Evolutionary conservation across 1,140 invertebrate genomes (phyloP).

Genomic region (Glomeris maerens): DNA sequence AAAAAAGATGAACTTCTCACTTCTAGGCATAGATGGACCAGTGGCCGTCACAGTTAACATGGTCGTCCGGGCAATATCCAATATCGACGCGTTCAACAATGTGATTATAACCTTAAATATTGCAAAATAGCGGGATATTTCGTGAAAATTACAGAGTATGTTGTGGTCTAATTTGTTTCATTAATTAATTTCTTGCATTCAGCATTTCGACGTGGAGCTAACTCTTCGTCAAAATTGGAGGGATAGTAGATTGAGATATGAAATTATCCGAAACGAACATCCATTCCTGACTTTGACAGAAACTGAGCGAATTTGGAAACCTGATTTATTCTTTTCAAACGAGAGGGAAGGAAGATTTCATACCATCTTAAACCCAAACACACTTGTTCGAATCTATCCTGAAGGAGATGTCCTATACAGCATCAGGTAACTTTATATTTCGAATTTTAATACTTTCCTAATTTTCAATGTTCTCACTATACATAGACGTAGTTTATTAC

Average conservation of each 20-base stretch:
- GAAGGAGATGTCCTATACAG: conserved; percentile 37
- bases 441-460: conserved; percentile 4
- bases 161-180: conserved; percentile 5
- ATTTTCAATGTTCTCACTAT: background rate
- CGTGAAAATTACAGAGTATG: too few species aligned
- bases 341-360: conserved; percentile 36
- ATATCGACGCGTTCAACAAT: too few species aligned
- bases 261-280: conserved; percentile 20
- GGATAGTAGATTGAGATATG: conserved; percentile 30
- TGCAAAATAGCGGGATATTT: too few species aligned
- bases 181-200: conserved; percentile 9
- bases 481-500: background rate
- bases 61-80: too few species aligned
- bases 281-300: conserved; percentile 29
- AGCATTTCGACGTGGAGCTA: conserved; percentile 33
- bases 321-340: conserved; percentile 39
- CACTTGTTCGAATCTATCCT: conserved; percentile 32
- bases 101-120: too few species aligned
- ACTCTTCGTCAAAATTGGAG: conserved; percentile 37
- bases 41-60: too few species aligned
- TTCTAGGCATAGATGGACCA: too few species aligned
- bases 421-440: conserved; percentile 27
- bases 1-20: too few species aligned
- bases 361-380: conserved; percentile 31
- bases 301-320: conserved; percentile 35